Percentiles rank a stretch among this genome's conserved stretches.
Evolutionary conservation across 2,113 vertebrate genomes (phyloP).

Genomic region (Aythya baeri): DNA sequence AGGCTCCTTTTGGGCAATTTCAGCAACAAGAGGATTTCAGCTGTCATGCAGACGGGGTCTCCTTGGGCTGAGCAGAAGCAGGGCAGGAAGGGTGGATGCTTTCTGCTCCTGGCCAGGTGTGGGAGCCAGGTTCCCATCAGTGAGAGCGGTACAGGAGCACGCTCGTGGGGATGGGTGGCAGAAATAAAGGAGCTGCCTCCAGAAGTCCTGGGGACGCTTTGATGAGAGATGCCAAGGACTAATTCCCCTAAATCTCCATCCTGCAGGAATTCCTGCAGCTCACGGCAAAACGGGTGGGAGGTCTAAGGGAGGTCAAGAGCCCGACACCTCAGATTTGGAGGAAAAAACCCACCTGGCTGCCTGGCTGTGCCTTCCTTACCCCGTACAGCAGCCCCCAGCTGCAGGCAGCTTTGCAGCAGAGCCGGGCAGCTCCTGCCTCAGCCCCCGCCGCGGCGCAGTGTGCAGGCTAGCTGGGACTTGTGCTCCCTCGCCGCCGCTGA

Average conservation of each 20-base stretch:
- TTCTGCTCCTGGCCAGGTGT: not conserved
- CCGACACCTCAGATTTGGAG: not conserved
- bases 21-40: not conserved
- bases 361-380: not conserved
- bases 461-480: not conserved
- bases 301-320: not conserved
- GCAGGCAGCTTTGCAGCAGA: not conserved
- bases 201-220: not conserved
- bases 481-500: fast-evolving
- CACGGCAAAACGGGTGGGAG: fast-evolving
- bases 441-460: fast-evolving
- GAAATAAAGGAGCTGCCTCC: not conserved
- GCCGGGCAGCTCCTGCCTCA: not conserved
- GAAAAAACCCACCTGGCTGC: not conserved
- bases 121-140: not conserved
- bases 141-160: fast-evolving
- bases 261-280: not conserved
- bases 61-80: fast-evolving
- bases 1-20: not conserved
- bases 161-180: not conserved
- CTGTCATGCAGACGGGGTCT: not conserved
- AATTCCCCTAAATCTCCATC: not conserved
- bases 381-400: not conserved
- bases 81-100: not conserved
- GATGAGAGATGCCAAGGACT: not conserved